Conservation (phyloP, 1,140 invertebrate genomes). For the Trinorchestia longiramus region DNA sequence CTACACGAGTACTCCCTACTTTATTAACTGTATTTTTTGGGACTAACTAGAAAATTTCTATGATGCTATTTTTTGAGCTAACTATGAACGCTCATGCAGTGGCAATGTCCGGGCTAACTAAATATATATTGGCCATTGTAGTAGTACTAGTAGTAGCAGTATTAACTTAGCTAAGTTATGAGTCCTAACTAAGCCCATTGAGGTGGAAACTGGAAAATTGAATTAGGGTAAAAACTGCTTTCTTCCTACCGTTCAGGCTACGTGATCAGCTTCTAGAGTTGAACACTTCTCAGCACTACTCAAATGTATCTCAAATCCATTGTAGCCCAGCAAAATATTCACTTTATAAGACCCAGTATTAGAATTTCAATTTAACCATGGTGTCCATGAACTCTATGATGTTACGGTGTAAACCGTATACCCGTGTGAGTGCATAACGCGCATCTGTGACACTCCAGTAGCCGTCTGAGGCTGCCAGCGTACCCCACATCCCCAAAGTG, state of each 20-base stretch:
- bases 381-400: not conserved
- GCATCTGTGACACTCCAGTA: not conserved
- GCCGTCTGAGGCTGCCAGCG: not conserved
- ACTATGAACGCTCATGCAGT: not conserved
- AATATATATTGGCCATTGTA: not conserved
- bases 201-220: not conserved
- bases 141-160: not conserved
- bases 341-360: not conserved
- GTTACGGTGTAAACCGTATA: not conserved
- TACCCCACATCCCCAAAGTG: not conserved
- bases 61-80: not conserved
- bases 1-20: not conserved
- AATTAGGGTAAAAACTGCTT: not conserved
- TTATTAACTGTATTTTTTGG: not conserved
- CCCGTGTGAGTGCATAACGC: not conserved
- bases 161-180: not conserved
- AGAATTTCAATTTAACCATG: not conserved
- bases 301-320: not conserved
- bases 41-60: not conserved
- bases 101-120: not conserved
- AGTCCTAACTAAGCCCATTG: not conserved
- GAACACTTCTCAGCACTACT: not conserved
- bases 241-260: not conserved
- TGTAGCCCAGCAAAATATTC: not conserved
- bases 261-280: not conserved